A percentile compares a stretch with the other conserved stretches of the same genome.
phyloP scores from a whole-genome alignment of 2,888 invertebrate species.

The Dysmachus trigonus region DNA sequence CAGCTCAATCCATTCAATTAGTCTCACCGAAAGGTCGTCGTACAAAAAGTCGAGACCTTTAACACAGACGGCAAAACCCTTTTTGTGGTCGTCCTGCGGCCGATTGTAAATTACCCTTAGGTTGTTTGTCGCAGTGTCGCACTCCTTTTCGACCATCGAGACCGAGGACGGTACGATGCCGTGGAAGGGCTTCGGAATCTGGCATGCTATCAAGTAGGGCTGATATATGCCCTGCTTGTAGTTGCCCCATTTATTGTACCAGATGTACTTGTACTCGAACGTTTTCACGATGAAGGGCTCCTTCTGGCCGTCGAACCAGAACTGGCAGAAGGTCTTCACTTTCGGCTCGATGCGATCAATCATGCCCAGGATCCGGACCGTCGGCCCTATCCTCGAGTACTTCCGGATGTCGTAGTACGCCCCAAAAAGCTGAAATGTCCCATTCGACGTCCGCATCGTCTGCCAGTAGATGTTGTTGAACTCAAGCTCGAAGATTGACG shows the following conservation, averaged over 20 bases:
- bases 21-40: slow-evolving; percentile 86
- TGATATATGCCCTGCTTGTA: slow-evolving; percentile 91
- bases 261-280: slow-evolving; percentile 91
- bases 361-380: slow-evolving; percentile 86
- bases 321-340: slow-evolving; percentile 83
- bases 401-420: slow-evolving; percentile 87
- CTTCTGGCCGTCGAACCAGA: slow-evolving; percentile 87
- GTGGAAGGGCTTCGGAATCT: slow-evolving; percentile 79
- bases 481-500: slow-evolving; percentile 88
- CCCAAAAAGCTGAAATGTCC: slow-evolving; percentile 90
- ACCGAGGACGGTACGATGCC: slow-evolving; percentile 82
- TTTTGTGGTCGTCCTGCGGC: slow-evolving; percentile 71
- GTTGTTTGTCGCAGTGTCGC: slow-evolving; percentile 87
- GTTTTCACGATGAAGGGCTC: slow-evolving; percentile 83
- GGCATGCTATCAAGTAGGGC: slow-evolving; percentile 89
- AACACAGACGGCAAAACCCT: slow-evolving; percentile 90
- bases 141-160: slow-evolving; percentile 84
- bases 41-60: slow-evolving; percentile 93
- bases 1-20: slow-evolving; percentile 95
- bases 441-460: slow-evolving; percentile 80
- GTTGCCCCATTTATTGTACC: slow-evolving; percentile 95
- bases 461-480: slow-evolving; percentile 96
- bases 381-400: slow-evolving; percentile 81
- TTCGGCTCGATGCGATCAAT: slow-evolving; percentile 89
- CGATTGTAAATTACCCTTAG: slow-evolving; percentile 82